These are phyloP conservation scores for Lophura nycthemera DNA, from an alignment of 2,113 vertebrate species.

Conservation along the genomic window DNA sequence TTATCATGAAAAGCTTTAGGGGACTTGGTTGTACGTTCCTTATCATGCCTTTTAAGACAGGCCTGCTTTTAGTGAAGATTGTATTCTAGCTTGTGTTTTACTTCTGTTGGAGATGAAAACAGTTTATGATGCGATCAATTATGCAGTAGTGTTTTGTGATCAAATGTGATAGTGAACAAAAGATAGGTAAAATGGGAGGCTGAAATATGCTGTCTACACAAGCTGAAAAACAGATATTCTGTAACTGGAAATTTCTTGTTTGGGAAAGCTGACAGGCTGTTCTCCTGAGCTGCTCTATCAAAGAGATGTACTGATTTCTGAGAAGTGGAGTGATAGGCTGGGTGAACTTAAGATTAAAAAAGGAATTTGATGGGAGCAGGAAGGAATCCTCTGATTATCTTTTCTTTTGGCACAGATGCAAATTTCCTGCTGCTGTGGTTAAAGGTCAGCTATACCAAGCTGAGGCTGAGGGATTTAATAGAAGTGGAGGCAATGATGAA, in stretches of 20 bases:
- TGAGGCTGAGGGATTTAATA: constrained; percentile 20
- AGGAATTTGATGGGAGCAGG: constrained; percentile 32
- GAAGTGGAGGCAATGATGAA: neutral
- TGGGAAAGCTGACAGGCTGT: constrained; percentile 17
- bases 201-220: neutral
- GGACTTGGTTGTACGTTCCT: neutral
- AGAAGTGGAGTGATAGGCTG: constrained; percentile 50
- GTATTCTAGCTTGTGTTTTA: neutral
- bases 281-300: constrained; percentile 25
- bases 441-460: constrained; percentile 20
- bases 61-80: neutral
- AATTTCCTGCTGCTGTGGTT: constrained; percentile 15
- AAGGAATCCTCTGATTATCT: constrained; percentile 57
- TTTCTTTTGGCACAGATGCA: constrained; percentile 41
- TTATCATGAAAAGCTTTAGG: neutral
- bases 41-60: neutral
- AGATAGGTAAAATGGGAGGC: neutral
- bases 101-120: neutral
- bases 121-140: neutral
- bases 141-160: neutral
- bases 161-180: neutral
- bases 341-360: constrained; percentile 61
- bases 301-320: neutral
- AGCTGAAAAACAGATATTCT: neutral
- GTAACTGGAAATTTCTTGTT: neutral